A percentile compares a stretch with the other conserved stretches of the same genome.
Evolutionary conservation across 2,797 vertebrate genomes (phyloP).

Genomic region (Meriones psammophilus): DNA sequence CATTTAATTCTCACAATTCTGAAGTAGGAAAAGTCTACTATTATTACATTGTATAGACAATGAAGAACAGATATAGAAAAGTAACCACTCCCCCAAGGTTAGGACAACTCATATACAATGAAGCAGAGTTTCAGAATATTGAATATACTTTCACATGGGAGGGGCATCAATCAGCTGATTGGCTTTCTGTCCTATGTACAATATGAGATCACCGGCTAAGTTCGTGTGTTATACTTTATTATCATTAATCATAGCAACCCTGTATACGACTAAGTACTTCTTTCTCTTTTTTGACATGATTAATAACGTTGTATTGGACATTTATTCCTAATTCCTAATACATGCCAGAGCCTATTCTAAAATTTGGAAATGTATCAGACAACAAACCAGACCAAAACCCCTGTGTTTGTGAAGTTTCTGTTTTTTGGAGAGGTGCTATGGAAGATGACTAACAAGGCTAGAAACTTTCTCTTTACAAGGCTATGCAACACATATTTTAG

Average conservation of each 20-base stretch:
- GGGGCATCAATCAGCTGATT: neutral
- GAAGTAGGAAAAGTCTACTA: neutral
- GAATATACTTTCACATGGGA: slow-evolving; percentile 7
- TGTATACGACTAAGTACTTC: neutral
- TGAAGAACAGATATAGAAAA: neutral
- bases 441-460: neutral
- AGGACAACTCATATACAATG: neutral
- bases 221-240: neutral
- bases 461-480: slow-evolving; percentile 1
- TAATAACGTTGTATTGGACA: neutral
- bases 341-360: neutral
- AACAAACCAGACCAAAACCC: neutral
- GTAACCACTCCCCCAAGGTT: neutral
- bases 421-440: neutral
- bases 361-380: neutral
- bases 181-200: neutral
- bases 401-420: neutral
- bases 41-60: neutral
- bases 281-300: neutral
- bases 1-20: neutral
- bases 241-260: neutral
- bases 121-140: slow-evolving; percentile 4
- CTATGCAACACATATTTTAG: slow-evolving; percentile 43
- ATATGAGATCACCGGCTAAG: neutral
- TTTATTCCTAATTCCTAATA: slow-evolving; percentile 26